Base-by-base conservation (phyloP, 2,113 vertebrate genomes). In the Gasterosteus nipponicus region DNA sequence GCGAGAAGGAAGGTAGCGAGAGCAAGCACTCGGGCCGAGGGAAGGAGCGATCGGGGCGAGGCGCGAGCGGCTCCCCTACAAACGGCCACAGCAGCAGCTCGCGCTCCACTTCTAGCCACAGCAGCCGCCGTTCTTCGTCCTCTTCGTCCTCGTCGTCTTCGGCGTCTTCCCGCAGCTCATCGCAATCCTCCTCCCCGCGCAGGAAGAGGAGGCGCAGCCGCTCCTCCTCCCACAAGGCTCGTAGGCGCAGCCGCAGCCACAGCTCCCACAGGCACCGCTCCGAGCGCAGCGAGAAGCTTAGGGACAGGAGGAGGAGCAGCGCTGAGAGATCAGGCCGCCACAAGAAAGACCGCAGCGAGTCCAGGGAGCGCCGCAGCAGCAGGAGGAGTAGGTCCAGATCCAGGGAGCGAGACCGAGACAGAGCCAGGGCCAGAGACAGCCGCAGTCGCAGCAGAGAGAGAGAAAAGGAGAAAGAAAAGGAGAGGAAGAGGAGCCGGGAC, bases 131-230 rank as follows among this genome's bases (percentile, higher is more conserved):
- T 0, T 97, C 96, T 64, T 97, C 96, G 41, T 97, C 96, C 29
- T 96, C 96, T 0, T 98, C 96, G 0, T 98, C 96, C 0, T 98
- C 97, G 44, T 95, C 91, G 16, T 97, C 97, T 85, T 97, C 97
- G 47, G 95, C 93, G 8, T 98, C 97, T 29, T 98, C 96, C 62
- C 95, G 93, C 62, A 96, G 95, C 77, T 97, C 97, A 71, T 97
- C 96, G 1, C 94, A 85, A 68, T 97, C 96, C 53, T 97, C 96
- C 71, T 96, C 96, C 75, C 97, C 96, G 11, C 85, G 73, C 11
- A 83, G 90, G 83, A 93, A 93, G 67, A 89, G 90, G 70, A 83
- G 91, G 70, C 91, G 90, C 38, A 92, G 92, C 49, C 93, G 89
- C 78, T 98, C 97, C 56, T 97, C 96, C 49, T 96, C 97, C 53